Base-by-base conservation (phyloP, 1,140 invertebrate species). In the Dolichoris vasculosae region DNA sequence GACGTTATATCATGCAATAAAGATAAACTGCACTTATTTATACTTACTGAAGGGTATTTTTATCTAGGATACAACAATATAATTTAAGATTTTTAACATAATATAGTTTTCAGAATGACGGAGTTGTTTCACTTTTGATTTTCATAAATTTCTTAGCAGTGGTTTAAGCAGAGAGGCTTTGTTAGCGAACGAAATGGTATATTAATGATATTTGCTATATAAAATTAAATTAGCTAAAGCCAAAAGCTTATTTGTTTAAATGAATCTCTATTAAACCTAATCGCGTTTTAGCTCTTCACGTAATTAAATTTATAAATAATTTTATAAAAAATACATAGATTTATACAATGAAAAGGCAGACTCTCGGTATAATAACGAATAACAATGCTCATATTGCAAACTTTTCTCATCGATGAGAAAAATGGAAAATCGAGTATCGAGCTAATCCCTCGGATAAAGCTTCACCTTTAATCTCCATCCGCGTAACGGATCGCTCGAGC, bases 361-460 rank as follows among this genome's bases (percentile, higher is more conserved):
- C 35, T 38, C 11, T 30, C 35, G 7, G 4, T n/a, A 0, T 46
- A 1, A 46, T n/a, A 75, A 51, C 11, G 38, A 13, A 8, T 7
- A 43, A 73, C 20, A 73, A 73, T 73, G 69, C 6, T 73, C 69
- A 38, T 73, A 73, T 73, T 43, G 38, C 13, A 73, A 51, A 76
- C 1, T 51, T 48, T 76, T 76, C 46, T 51, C 75, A 51, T 76
- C 9, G 75, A 76, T 51, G 46, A 51, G 43, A 76, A 30, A 76
- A 76, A 51, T 51, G 46, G 9, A 76, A 73, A 73, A 73, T 73
- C 67, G 67, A 6, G 67, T 35, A 38, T 40, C 23, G 38, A 73
- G 69, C 23, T 73, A 73, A 73, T 73, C 46, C 46, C 35, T 23
- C 13, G 8, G 75, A 76, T 76, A 76, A 76, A 76, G 46, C 75